Evolutionary conservation across 2,113 vertebrate genomes (phyloP).

Genomic region (Tachysurus fulvidraco): DNA sequence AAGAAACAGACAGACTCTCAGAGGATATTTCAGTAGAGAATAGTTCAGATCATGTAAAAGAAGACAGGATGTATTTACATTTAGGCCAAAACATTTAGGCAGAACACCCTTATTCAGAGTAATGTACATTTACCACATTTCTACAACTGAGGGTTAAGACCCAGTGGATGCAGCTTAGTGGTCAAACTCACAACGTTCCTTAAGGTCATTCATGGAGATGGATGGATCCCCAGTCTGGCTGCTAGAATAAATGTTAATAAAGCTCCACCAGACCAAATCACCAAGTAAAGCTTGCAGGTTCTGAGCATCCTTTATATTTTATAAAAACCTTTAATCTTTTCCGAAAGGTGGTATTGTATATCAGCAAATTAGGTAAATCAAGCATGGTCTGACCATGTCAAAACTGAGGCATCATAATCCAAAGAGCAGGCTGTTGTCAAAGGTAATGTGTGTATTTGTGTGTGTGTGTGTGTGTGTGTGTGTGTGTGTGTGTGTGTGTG

Average conservation of each 20-base stretch:
- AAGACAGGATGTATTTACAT: neutral
- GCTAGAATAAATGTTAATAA: neutral
- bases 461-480: slow-evolving; percentile 14
- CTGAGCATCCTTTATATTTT: neutral
- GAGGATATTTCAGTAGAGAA: neutral
- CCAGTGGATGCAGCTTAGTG: no score
- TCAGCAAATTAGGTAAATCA: neutral
- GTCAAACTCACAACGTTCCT: no score
- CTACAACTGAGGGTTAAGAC: no score
- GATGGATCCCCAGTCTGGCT: neutral
- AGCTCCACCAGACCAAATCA: neutral
- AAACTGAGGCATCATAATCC: slow-evolving; percentile 2
- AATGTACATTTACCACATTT: no score
- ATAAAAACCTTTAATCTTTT: neutral
- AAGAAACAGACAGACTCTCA: slow-evolving; percentile 18
- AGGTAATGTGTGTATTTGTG: neutral
- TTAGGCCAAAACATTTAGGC: no score
- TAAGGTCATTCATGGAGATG: neutral
- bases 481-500: slow-evolving; percentile 13
- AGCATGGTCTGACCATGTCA: neutral
- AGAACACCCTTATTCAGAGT: no score
- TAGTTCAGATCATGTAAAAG: neutral
- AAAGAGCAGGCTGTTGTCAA: neutral
- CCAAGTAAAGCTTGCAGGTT: neutral
- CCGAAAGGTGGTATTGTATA: neutral